Evolutionary conservation across 2,113 vertebrate species (phyloP).

Genomic region (Elgaria multicarinata): DNA sequence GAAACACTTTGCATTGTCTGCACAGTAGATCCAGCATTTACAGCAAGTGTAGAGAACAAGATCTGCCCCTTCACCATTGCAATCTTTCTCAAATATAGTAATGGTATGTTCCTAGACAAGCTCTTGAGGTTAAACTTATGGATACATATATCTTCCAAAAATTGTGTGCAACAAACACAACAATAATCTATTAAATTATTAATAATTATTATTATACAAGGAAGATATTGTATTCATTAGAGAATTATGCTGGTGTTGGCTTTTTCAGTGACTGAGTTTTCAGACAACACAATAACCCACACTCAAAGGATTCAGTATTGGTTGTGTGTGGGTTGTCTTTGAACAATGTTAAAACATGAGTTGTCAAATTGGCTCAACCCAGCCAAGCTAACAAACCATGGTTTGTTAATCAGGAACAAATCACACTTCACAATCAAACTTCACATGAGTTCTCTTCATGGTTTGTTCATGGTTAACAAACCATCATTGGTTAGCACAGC

Average conservation of each 20-base stretch:
- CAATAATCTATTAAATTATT: neutral
- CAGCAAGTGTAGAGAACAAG: slow-evolving; percentile 93
- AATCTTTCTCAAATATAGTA: slow-evolving; percentile 97
- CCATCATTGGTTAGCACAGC: too few species aligned
- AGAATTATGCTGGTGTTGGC: neutral
- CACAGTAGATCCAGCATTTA: slow-evolving; percentile 92
- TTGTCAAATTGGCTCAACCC: too few species aligned
- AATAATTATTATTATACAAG: neutral
- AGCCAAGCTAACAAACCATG: too few species aligned
- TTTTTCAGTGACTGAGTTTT: neutral
- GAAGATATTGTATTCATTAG: neutral
- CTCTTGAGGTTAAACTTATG: neutral
- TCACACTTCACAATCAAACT: too few species aligned
- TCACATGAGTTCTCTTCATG: too few species aligned
- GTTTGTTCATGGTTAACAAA: too few species aligned
- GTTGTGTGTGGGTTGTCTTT: too few species aligned
- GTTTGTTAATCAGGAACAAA: too few species aligned
- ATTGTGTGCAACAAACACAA: neutral
- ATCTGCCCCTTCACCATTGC: slow-evolving; percentile 98
- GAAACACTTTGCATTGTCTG: slow-evolving; percentile 97
- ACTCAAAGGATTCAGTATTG: too few species aligned
- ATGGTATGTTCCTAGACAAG: slow-evolving; percentile 78
- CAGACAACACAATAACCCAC: too few species aligned
- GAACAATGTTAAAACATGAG: too few species aligned
- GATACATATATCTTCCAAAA: neutral